Evolutionary conservation across 2,888 invertebrate species (phyloP), one percentile per base, ranked within the genome.

Genomic region (Heterodera filipjevi): DNA sequence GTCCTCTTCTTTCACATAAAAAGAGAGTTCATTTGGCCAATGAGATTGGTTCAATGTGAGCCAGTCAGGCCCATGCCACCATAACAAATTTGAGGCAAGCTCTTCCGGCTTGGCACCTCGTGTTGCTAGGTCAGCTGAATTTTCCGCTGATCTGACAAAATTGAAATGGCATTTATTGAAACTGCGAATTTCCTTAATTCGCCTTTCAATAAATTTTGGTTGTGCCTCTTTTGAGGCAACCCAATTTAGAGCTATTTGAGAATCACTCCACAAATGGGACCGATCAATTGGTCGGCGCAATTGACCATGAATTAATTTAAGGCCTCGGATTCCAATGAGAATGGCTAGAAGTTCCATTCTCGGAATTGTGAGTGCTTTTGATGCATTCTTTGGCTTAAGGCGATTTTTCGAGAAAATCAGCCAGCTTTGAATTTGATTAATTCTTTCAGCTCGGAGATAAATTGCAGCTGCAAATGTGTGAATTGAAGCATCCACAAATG

Each of bases 401-500:
- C 46, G 8, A 6, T 32, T 16, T 46, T 78, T 79, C 0, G 79
- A 53, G 19, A 79, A 70, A 2, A 79, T 10, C 5, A 81, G 39
- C 19, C 71, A n/a, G 12, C 19, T 39, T 12, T 10, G 10, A 5
- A n/a, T 19, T 70, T 71, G 33, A 35, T 3, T 2, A 30, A 2
- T 14, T 16, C 22, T 30, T 5, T 12, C 32, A 79, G 81, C 16
- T 44, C 77, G 8, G 6, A 81, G 1, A 68, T 82, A 83, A 32
- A 72, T 74, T 0, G 66, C 75, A 12, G 80, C 78, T 16, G 66
- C 80, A 33, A 66, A 83, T 2, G 81, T 80, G 12, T 74, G 22
- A 0, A 66, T 46, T 1, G 82, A 81, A 22, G 83, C 83, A 46
- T 83, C 82, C 10, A 53, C 66, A 76, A 82, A 83, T 10, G 79